Conservation (phyloP, 1,140 invertebrate species). For the Drosophila erecta region DNA sequence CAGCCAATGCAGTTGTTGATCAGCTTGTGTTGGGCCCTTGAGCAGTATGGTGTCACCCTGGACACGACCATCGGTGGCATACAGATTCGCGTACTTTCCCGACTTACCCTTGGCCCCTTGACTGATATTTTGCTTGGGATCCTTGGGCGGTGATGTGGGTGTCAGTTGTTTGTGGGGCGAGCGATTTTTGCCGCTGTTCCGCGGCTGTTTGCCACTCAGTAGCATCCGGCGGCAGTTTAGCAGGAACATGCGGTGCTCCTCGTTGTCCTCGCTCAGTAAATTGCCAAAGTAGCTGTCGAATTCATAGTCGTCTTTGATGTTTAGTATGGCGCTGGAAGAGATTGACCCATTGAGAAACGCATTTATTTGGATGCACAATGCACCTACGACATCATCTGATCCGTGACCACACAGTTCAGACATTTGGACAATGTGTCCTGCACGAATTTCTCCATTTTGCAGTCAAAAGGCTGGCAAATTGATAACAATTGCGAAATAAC, state of each 20-base stretch:
- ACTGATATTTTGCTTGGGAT: not conserved
- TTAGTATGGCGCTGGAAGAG: slow-evolving; percentile 86
- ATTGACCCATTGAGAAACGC: slow-evolving; percentile 7
- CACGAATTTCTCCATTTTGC: slow-evolving; percentile 77
- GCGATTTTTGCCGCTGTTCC: slow-evolving; percentile 61
- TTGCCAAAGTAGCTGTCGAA: slow-evolving; percentile 90
- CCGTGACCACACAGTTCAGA: slow-evolving; percentile 87
- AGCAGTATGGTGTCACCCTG: slow-evolving; percentile 88
- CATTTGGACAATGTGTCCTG: slow-evolving; percentile 83
- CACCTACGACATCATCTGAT: slow-evolving; percentile 88
- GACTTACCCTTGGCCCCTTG: slow-evolving; percentile 87
- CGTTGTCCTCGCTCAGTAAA: slow-evolving; percentile 87
- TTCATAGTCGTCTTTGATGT: slow-evolving; percentile 88
- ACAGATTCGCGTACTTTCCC: slow-evolving; percentile 91
- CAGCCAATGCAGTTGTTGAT: slow-evolving; percentile 97
- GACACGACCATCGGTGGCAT: slow-evolving; percentile 89
- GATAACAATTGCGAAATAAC: slow-evolving; percentile 26
- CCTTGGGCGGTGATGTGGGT: slow-evolving; percentile 3
- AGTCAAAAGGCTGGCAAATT: not conserved
- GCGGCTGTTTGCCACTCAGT: slow-evolving; percentile 84
- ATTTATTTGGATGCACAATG: not conserved
- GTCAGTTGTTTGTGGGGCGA: slow-evolving; percentile 23
- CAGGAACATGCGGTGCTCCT: slow-evolving; percentile 88
- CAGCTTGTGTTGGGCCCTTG: slow-evolving; percentile 93
- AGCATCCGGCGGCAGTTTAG: slow-evolving; percentile 87